These are phyloP conservation scores for Myoxocephalus aenaeus DNA, from an alignment of 2,797 vertebrate genomes.

Conservation along the genomic window DNA sequence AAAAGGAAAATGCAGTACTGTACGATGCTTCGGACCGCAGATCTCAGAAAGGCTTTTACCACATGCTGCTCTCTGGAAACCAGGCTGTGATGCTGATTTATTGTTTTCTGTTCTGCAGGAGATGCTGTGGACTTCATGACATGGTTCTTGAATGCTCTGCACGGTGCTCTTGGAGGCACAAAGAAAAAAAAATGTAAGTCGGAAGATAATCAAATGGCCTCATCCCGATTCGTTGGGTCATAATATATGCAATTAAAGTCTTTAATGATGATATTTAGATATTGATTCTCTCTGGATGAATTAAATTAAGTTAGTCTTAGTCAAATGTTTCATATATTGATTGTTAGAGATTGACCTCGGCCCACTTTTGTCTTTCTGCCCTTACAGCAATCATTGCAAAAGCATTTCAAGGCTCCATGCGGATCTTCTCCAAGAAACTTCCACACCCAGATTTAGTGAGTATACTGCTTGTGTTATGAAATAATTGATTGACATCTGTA, in stretches of 20 bases:
- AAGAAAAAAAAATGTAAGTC: slow-evolving; percentile 96
- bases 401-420: slow-evolving; percentile 97
- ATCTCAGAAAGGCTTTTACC: not conserved
- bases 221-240: not conserved
- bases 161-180: slow-evolving; percentile 93
- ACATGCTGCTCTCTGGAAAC: not conserved
- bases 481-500: not conserved
- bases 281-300: not conserved
- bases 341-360: not conserved
- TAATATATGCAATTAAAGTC: not conserved
- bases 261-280: not conserved
- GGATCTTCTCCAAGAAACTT: slow-evolving; percentile 98
- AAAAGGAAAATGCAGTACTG: not conserved
- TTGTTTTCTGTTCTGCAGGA: slow-evolving; percentile 78
- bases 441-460: slow-evolving; percentile 96
- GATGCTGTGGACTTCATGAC: slow-evolving; percentile 98
- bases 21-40: not conserved
- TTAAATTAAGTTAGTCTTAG: not conserved
- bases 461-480: slow-evolving; percentile 18
- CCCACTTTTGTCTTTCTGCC: slow-evolving; percentile 20
- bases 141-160: slow-evolving; percentile 97
- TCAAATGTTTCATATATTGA: not conserved
- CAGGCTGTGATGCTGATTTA: slow-evolving; percentile 6
- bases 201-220: not conserved
- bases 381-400: slow-evolving; percentile 92